phyloP scores from a whole-genome alignment of 2,797 vertebrate genomes.

The Anabas testudineus region DNA sequence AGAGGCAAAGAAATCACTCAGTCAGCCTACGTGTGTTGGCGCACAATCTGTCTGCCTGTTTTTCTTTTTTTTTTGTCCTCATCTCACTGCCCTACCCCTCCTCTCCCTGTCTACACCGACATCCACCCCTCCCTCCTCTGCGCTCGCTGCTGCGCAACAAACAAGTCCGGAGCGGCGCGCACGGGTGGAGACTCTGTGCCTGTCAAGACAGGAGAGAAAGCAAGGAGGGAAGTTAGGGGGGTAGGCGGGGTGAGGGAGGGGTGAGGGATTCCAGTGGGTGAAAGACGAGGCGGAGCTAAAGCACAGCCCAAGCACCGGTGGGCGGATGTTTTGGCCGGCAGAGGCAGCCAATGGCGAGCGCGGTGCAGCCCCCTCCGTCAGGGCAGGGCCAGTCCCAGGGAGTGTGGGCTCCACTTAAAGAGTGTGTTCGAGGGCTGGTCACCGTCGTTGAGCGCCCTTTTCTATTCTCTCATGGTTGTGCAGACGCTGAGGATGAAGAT shows the following conservation, averaged over 20 bases:
- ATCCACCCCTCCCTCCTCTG: slow-evolving; percentile 41
- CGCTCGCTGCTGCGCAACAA: slow-evolving; percentile 75
- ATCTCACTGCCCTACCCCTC: slow-evolving; percentile 7
- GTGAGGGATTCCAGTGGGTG: slow-evolving; percentile 41
- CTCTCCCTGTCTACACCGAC: neutral
- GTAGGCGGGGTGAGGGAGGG: slow-evolving; percentile 31
- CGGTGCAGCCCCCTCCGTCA: slow-evolving; percentile 62
- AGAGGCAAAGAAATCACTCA: slow-evolving; percentile 37
- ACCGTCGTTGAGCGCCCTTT: slow-evolving; percentile 63
- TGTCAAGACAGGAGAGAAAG: slow-evolving; percentile 50
- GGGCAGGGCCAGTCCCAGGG: slow-evolving; percentile 73
- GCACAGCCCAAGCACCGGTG: slow-evolving; percentile 69
- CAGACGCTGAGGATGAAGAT: slow-evolving; percentile 95
- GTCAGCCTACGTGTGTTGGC: slow-evolving; percentile 78
- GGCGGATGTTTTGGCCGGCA: slow-evolving; percentile 76
- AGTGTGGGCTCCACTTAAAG: slow-evolving; percentile 80
- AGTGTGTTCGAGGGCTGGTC: slow-evolving; percentile 66
- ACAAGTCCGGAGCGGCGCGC: slow-evolving; percentile 73
- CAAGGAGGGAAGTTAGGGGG: slow-evolving; percentile 42
- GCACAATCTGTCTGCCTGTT: slow-evolving; percentile 66
- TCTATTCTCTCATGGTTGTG: slow-evolving; percentile 77
- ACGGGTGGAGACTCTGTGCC: slow-evolving; percentile 64
- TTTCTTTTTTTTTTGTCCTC: slow-evolving; percentile 27
- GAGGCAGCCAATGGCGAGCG: slow-evolving; percentile 74
- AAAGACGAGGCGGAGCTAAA: slow-evolving; percentile 40